Base-by-base conservation (phyloP, 2,113 vertebrate species). In the Vulpes lagopus region DNA sequence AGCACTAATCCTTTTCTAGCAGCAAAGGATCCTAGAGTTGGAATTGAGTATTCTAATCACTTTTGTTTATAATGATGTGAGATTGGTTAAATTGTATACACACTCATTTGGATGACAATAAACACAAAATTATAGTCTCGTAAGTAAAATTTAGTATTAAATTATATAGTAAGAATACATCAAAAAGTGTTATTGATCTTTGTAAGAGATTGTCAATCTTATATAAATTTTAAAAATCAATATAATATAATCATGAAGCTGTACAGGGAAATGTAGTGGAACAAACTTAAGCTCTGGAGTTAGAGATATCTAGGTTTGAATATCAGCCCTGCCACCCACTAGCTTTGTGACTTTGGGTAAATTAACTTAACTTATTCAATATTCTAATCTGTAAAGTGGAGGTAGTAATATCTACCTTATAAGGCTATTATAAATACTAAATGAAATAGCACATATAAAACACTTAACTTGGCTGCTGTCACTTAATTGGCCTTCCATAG, bases 1-100 rank as follows among this genome's bases (percentile, higher is more conserved):
- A 89, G 49, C 59, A 82, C 27, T 84, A 76, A 80, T 35, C 32
- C 17, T 67, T 92, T 67, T 30, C 16, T 69, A 60, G 25, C 1
- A 60, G 14, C 38, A 92, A 19, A 89, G 64, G 16, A 65, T 80
- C 20, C 38, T 80, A 95, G 35, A 80, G 8, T 14, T 84, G 16
- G 51, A 86, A 82, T n/a, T 81, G 64, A 12, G 11, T 92, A 85
- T 85, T 78, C 25, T 35, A 83, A 23, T 53, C 14, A 51, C 83
- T 88, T 84, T 79, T 91, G 11, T 94, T 92, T 4, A 60, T 85
- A 85, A 94, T 89, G 71, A 59, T 65, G 2, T 95, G n/a, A 94
- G 27, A 67, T 38, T 73, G 81, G 49, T 78, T 79, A 57, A 86
- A 64, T 76, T 92, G 22, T 89, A 2, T 67, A 25, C 60, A 76